Evolutionary conservation across 2,888 invertebrate species (phyloP).

Genomic region (Notodonta ziczac): DNA sequence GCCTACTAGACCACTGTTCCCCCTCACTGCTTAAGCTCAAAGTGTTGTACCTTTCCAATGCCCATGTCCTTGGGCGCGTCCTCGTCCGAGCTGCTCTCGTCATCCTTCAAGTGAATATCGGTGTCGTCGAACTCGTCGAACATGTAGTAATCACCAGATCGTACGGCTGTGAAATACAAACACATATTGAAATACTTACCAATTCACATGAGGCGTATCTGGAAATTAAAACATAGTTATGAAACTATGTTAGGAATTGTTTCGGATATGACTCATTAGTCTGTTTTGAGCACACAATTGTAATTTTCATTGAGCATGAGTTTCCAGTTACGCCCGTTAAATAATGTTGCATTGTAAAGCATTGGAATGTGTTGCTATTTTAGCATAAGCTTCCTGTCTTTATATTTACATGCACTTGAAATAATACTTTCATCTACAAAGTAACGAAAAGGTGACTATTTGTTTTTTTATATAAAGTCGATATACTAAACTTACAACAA

Average conservation of each 20-base stretch:
- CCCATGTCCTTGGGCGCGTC: slow-evolving; percentile 82
- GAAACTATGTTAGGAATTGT: not conserved
- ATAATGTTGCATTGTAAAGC: slow-evolving; percentile 1
- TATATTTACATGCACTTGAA: not conserved
- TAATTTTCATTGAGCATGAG: not conserved
- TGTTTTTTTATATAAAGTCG: not conserved
- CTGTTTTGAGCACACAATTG: not conserved
- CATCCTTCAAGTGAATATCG: slow-evolving; percentile 87
- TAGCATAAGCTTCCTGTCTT: not conserved
- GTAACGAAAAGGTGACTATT: not conserved
- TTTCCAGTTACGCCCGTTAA: slow-evolving; percentile 8
- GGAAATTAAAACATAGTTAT: slow-evolving; percentile 16
- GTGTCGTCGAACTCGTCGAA: slow-evolving; percentile 97
- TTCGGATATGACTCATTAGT: not conserved
- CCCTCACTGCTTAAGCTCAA: not conserved
- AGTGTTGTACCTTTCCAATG: slow-evolving; percentile 74
- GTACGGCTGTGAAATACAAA: slow-evolving; percentile 89
- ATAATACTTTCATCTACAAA: not conserved
- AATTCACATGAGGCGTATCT: slow-evolving; percentile 26
- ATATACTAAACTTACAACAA: not conserved
- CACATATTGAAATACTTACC: slow-evolving; percentile 9
- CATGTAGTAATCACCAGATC: slow-evolving; percentile 99
- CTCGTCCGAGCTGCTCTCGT: slow-evolving; percentile 85
- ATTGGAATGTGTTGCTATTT: not conserved
- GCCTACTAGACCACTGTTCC: slow-evolving; percentile 7